Evolutionary conservation across 2,888 invertebrate species (phyloP).

Genomic region (Tupiocoris notatus): DNA sequence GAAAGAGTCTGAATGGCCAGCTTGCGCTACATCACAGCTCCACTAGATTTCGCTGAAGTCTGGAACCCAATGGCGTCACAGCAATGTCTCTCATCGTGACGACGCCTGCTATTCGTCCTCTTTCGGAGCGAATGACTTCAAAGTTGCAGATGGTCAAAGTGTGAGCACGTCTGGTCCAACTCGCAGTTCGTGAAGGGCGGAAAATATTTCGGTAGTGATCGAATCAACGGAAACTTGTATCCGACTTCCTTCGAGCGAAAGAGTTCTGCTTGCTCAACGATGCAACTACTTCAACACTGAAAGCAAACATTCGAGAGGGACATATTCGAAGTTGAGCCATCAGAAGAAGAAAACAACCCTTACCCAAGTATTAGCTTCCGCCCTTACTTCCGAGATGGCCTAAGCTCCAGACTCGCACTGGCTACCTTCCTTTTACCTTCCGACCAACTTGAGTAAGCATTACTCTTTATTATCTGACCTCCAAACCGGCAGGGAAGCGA

Average conservation of each 20-base stretch:
- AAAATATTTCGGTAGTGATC: background rate
- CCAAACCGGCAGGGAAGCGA: slow-evolving; percentile 21
- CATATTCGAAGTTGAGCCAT: slow-evolving; percentile 38
- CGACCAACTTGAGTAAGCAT: slow-evolving; percentile 30
- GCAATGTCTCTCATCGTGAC: no score
- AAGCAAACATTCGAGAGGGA: slow-evolving; percentile 25
- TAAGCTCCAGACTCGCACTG: background rate
- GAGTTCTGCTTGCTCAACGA: background rate
- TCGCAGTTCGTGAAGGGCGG: background rate
- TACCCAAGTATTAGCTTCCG: slow-evolving; percentile 22
- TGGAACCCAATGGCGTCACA: no score
- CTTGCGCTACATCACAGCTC: no score
- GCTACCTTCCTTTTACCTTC: background rate
- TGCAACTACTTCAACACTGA: slow-evolving; percentile 1
- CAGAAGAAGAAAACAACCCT: slow-evolving; percentile 34
- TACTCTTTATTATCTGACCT: slow-evolving; percentile 42
- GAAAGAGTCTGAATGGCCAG: no score
- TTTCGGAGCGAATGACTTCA: no score
- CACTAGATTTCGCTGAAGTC: no score
- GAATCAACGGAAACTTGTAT: slow-evolving; percentile 3
- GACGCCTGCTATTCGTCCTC: no score
- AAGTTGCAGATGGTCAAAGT: background rate
- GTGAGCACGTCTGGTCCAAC: background rate
- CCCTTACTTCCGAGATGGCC: slow-evolving; percentile 3
- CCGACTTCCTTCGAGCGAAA: background rate